phyloP scores from a whole-genome alignment of 2,888 invertebrate genomes.

The Brachyptera risi region DNA sequence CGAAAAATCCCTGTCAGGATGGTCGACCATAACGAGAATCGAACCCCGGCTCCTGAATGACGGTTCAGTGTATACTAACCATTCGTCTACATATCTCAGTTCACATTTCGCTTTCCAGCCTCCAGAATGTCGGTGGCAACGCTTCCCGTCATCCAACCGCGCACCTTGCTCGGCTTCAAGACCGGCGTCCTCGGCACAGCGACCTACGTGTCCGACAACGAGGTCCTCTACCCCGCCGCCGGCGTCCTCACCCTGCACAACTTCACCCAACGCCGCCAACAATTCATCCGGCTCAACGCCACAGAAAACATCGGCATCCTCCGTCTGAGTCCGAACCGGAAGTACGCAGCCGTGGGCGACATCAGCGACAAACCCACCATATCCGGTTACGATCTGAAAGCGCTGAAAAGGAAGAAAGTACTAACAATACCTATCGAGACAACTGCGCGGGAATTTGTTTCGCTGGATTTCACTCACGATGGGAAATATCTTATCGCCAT shows the following conservation, averaged over 20 bases:
- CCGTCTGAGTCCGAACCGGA: constrained; percentile 51
- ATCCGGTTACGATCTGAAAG: constrained; percentile 66
- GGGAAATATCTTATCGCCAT: constrained; percentile 75
- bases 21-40: too few species aligned
- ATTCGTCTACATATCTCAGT: too few species aligned
- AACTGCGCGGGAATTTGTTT: constrained; percentile 60
- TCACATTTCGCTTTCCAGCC: too few species aligned
- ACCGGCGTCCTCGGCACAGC: constrained; percentile 66
- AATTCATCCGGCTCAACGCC: constrained; percentile 64
- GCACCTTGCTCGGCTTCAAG: constrained; percentile 57
- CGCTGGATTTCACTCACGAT: constrained; percentile 75
- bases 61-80: too few species aligned
- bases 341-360: constrained; percentile 53
- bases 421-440: constrained; percentile 60
- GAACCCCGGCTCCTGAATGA: too few species aligned
- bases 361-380: constrained; percentile 57
- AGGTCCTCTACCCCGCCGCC: constrained; percentile 76
- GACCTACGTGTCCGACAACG: constrained; percentile 67
- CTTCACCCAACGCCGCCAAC: constrained; percentile 65
- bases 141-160: too few species aligned
- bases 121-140: too few species aligned
- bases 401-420: constrained; percentile 63
- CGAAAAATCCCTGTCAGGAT: too few species aligned
- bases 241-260: constrained; percentile 72
- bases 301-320: constrained; percentile 58